Evolutionary conservation across 2,797 vertebrate genomes (phyloP).

Genomic region (Leucoraja ocellata): DNA sequence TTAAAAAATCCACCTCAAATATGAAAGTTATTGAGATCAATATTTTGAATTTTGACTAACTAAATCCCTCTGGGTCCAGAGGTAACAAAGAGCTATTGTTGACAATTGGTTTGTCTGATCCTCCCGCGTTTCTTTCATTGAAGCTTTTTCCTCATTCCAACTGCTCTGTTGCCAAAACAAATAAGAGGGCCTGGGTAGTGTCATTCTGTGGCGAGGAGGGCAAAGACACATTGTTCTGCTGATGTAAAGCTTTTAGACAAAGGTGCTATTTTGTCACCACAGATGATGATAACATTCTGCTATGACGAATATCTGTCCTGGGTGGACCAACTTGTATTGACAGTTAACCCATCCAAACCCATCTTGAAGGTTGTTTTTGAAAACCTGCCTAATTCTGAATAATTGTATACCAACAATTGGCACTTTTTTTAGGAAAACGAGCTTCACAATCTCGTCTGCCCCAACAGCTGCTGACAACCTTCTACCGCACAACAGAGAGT

Average conservation of each 20-base stretch:
- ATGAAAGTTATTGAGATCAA: neutral
- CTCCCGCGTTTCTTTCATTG: neutral
- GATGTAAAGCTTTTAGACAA: neutral
- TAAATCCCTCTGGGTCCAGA: conserved; percentile 3
- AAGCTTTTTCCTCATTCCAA: conserved; percentile 26
- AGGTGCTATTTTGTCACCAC: neutral
- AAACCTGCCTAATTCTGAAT: neutral
- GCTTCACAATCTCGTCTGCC: too few relatives aligned
- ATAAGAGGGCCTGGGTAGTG: neutral
- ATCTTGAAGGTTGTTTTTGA: neutral
- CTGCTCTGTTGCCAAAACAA: conserved; percentile 27
- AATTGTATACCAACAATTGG: neutral
- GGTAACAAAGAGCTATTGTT: conserved; percentile 8
- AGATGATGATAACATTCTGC: neutral
- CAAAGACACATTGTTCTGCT: neutral
- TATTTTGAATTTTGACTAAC: conserved; percentile 2
- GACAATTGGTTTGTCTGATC: neutral
- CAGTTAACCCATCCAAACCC: neutral
- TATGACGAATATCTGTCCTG: neutral
- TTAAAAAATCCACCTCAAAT: neutral
- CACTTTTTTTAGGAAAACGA: too few relatives aligned
- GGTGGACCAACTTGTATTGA: neutral
- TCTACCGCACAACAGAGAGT: too few relatives aligned
- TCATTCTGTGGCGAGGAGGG: neutral
- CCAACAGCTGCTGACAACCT: too few relatives aligned